phyloP scores from a whole-genome alignment of 2,113 vertebrate genomes.

The Apus apus region DNA sequence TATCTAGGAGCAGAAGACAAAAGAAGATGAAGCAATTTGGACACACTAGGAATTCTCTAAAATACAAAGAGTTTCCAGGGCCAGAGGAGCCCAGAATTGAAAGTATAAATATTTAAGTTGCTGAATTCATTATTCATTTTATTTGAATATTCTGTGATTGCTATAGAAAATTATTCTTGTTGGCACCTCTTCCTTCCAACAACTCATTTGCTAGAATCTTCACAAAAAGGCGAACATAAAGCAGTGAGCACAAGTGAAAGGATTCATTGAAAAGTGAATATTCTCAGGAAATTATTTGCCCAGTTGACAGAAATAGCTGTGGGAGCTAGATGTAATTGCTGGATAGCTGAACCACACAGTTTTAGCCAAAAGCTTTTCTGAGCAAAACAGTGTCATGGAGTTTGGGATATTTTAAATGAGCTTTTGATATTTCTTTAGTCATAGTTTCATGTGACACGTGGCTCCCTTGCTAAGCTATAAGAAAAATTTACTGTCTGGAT shows the following conservation, averaged over 20 bases:
- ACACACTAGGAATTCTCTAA: not conserved
- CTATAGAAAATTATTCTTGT: constrained; percentile 25
- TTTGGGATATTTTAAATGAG: not conserved
- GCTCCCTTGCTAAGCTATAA: not conserved
- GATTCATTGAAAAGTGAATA: not conserved
- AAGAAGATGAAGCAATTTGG: not conserved
- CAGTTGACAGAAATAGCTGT: not conserved
- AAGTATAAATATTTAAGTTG: constrained; percentile 53
- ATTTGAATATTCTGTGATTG: constrained; percentile 42
- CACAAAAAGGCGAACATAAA: not conserved
- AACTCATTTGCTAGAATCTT: not conserved
- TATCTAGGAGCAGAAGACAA: not conserved
- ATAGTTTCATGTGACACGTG: not conserved
- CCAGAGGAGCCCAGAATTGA: not conserved
- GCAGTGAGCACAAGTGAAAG: not conserved
- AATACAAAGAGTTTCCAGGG: not conserved
- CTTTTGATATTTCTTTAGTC: not conserved
- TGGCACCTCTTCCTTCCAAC: constrained; percentile 9
- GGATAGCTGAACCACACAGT: not conserved
- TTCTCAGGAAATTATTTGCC: constrained; percentile 22
- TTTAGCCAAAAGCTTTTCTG: not conserved
- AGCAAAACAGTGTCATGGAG: not conserved
- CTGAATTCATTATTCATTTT: constrained; percentile 47
- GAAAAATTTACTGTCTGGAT: not conserved
- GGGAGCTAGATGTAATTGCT: not conserved